phyloP scores from a whole-genome alignment of 2,888 invertebrate genomes.

The Autographa pulchrina region DNA sequence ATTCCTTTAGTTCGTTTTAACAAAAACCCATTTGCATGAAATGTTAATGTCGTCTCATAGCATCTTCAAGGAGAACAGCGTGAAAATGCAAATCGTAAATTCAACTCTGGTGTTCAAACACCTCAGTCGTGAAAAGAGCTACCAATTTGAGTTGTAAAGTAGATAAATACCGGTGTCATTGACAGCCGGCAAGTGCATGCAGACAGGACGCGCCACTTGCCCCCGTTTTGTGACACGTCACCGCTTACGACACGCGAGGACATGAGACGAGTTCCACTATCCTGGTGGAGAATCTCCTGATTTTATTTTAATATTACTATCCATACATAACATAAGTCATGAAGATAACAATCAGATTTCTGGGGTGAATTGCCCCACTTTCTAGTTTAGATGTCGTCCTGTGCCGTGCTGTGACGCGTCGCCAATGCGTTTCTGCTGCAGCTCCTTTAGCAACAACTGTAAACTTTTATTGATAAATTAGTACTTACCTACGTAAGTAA shows the following conservation, averaged over 20 bases:
- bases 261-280: constrained; percentile 25
- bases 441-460: too few relatives aligned
- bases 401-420: too few relatives aligned
- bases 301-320: too few relatives aligned
- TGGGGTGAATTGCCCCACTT: too few relatives aligned
- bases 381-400: too few relatives aligned
- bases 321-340: too few relatives aligned
- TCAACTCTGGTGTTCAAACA: constrained; percentile 45
- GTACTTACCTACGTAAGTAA: too few relatives aligned
- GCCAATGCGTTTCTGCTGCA: not conserved
- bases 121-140: constrained; percentile 21
- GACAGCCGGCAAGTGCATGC: constrained; percentile 48
- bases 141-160: constrained; percentile 33
- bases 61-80: constrained; percentile 3
- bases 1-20: not conserved
- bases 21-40: not conserved
- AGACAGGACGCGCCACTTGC: constrained; percentile 82
- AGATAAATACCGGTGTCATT: constrained; percentile 51
- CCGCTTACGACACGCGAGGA: constrained; percentile 38
- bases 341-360: too few relatives aligned
- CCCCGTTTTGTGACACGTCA: constrained; percentile 63
- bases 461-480: too few relatives aligned
- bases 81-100: constrained; percentile 27
- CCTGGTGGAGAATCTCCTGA: too few relatives aligned
- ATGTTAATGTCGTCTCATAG: not conserved